Conservation (phyloP, 2,113 vertebrate species). For the Brachypteracias leptosomus region DNA sequence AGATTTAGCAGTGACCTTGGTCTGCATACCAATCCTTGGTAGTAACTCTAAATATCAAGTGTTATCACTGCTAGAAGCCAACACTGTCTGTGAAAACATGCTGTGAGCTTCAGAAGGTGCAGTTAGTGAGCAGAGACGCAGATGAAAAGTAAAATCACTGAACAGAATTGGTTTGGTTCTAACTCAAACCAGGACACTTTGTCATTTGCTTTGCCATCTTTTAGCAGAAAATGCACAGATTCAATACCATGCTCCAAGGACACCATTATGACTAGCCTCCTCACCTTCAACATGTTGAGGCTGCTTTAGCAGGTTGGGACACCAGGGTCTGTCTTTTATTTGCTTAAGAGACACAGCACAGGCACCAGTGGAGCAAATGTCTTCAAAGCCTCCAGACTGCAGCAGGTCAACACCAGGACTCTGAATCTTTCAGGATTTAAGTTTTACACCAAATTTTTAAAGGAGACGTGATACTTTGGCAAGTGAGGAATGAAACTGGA, state of each 20-base stretch:
- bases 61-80: too few relatives aligned
- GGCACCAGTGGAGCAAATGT: not conserved
- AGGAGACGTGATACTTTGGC: not conserved
- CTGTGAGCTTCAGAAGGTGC: too few relatives aligned
- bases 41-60: too few relatives aligned
- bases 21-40: too few relatives aligned
- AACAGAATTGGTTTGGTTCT: too few relatives aligned
- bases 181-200: too few relatives aligned
- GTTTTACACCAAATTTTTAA: not conserved
- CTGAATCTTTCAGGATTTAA: not conserved
- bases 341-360: not conserved
- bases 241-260: not conserved
- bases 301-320: not conserved
- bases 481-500: not conserved
- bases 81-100: too few relatives aligned
- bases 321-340: not conserved
- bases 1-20: too few relatives aligned
- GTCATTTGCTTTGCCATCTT: not conserved
- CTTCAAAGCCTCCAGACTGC: not conserved
- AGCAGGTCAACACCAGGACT: not conserved
- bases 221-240: not conserved
- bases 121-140: too few relatives aligned
- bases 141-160: too few relatives aligned
- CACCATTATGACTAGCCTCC: not conserved
- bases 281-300: accelerated